phyloP scores from a whole-genome alignment of 2,888 invertebrate genomes.

The Acrobasis repandana region DNA sequence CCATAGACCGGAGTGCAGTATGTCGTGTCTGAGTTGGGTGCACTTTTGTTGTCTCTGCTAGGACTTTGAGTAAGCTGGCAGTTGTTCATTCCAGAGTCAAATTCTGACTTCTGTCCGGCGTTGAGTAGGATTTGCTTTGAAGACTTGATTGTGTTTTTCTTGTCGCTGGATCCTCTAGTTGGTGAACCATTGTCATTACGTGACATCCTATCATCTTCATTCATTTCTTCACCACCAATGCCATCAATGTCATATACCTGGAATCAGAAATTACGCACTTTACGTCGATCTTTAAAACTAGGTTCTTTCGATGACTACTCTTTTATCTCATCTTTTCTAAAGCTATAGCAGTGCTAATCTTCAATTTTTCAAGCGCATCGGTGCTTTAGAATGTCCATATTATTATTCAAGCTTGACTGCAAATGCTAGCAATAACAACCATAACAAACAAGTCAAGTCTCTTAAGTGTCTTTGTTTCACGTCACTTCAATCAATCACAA shows the following conservation, averaged over 20 bases:
- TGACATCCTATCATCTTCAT: slow-evolving; percentile 62
- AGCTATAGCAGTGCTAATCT: no score
- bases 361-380: no score
- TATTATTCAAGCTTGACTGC: no score
- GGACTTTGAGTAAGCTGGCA: slow-evolving; percentile 64
- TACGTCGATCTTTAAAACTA: no score
- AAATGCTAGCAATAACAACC: no score
- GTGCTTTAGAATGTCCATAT: no score
- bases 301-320: no score
- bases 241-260: slow-evolving; percentile 80
- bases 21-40: slow-evolving; percentile 63
- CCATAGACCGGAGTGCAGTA: slow-evolving; percentile 78
- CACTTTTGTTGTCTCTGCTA: slow-evolving; percentile 54
- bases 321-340: no score
- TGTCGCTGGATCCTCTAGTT: slow-evolving; percentile 46
- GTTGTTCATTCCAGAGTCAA: slow-evolving; percentile 79
- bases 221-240: slow-evolving; percentile 65
- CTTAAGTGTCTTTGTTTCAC: no score
- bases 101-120: slow-evolving; percentile 76
- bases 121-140: slow-evolving; percentile 77
- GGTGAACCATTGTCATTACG: slow-evolving; percentile 52
- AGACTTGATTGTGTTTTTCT: slow-evolving; percentile 66
- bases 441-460: no score
- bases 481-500: no score
- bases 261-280: slow-evolving; percentile 30